Evolutionary conservation across 2,888 invertebrate species (phyloP).

Genomic region (Conops quadrifasciatus): DNA sequence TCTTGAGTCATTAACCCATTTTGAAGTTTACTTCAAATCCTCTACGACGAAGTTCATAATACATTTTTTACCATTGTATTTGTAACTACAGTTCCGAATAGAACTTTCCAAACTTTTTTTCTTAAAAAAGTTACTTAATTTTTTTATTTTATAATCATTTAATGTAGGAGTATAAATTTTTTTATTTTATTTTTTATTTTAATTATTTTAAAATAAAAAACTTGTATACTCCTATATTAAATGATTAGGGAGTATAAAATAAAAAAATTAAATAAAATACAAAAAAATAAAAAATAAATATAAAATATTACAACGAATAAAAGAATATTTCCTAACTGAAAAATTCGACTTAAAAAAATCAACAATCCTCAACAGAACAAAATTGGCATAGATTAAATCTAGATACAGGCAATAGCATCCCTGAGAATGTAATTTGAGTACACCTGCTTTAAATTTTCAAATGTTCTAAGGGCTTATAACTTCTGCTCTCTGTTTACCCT

Average conservation of each 20-base stretch:
- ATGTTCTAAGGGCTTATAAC: neutral
- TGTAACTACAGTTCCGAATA: neutral
- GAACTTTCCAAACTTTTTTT: too few relatives aligned
- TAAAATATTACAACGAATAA: neutral
- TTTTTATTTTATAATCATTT: neutral
- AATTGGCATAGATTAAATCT: too few relatives aligned
- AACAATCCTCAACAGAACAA: too few relatives aligned
- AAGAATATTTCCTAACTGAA: too few relatives aligned
- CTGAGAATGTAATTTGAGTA: too few relatives aligned
- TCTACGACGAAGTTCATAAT: conserved; percentile 35
- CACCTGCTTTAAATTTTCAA: too few relatives aligned
- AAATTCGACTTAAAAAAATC: too few relatives aligned
- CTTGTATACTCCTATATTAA: too few relatives aligned
- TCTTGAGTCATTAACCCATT: conserved; percentile 49
- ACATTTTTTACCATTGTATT: neutral
- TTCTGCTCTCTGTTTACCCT: too few relatives aligned
- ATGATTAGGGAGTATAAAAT: too few relatives aligned
- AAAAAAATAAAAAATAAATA: neutral
- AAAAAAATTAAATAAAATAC: too few relatives aligned
- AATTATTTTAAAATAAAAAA: neutral
- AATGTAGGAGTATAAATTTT: neutral
- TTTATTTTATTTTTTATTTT: neutral
- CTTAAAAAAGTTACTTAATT: neutral
- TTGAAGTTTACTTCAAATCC: conserved; percentile 32
- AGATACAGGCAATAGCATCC: too few relatives aligned